Evolutionary conservation across 2,113 vertebrate species (phyloP).

Genomic region (Phoenicopterus ruber): DNA sequence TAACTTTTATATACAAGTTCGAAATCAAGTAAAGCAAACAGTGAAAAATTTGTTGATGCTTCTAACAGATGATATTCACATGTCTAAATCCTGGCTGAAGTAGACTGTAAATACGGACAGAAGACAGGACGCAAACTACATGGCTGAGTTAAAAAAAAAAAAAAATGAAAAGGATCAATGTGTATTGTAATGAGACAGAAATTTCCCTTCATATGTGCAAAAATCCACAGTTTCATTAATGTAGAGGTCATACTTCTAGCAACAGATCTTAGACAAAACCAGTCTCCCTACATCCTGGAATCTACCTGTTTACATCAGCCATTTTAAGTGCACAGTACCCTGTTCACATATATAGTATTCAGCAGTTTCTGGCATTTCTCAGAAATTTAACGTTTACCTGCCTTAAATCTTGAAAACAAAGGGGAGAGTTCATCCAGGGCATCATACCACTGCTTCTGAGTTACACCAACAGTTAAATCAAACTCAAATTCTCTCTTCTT

Average conservation of each 20-base stretch:
- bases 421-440: slow-evolving; percentile 9
- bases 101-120: neutral
- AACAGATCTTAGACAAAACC: slow-evolving; percentile 18
- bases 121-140: neutral
- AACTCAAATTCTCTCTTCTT: slow-evolving; percentile 53
- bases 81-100: neutral
- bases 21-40: slow-evolving; percentile 28
- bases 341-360: slow-evolving; percentile 32
- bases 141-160: neutral
- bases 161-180: neutral
- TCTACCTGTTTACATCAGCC: slow-evolving; percentile 37
- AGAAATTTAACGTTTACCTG: slow-evolving; percentile 35
- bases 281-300: slow-evolving; percentile 35
- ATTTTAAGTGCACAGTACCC: slow-evolving; percentile 36
- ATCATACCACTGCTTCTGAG: slow-evolving; percentile 1
- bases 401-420: slow-evolving; percentile 49
- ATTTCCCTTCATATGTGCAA: slow-evolving; percentile 63
- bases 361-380: slow-evolving; percentile 46
- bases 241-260: slow-evolving; percentile 46
- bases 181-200: slow-evolving; percentile 42
- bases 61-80: neutral
- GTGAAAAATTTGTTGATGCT: neutral
- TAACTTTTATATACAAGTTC: neutral
- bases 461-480: slow-evolving; percentile 1
- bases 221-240: slow-evolving; percentile 49